These are phyloP conservation scores for Cydia fagiglandana DNA, from an alignment of 1,140 invertebrate genomes.

Conservation along the genomic window DNA sequence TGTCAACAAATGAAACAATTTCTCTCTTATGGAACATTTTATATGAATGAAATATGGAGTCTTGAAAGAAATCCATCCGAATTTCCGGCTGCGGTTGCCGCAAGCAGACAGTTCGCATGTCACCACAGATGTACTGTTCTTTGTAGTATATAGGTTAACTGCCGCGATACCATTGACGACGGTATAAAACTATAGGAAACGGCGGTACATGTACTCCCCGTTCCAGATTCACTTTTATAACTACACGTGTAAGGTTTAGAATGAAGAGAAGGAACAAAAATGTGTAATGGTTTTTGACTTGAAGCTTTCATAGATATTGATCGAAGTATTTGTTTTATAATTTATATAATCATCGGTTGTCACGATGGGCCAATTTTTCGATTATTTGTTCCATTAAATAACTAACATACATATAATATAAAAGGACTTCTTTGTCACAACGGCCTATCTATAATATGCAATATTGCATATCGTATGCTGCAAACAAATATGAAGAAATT, in stretches of 20 bases:
- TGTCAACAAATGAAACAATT: no score
- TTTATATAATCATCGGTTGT: conserved; percentile 22
- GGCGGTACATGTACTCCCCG: neutral
- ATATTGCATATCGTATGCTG: no score
- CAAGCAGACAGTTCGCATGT: conserved; percentile 19
- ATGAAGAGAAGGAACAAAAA: neutral
- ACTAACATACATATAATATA: neutral
- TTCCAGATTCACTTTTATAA: conserved; percentile 1
- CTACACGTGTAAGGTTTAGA: neutral
- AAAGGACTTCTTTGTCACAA: neutral
- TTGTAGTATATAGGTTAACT: conserved; percentile 26
- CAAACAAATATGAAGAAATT: no score
- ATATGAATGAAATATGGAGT: neutral
- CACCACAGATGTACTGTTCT: conserved; percentile 22
- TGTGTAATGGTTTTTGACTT: conserved; percentile 7
- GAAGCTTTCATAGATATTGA: conserved; percentile 21
- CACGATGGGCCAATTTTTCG: conserved; percentile 1
- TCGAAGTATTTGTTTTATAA: conserved; percentile 9
- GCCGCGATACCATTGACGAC: conserved; percentile 21
- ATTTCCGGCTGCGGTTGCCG: conserved; percentile 7
- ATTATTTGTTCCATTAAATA: neutral
- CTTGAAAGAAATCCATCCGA: neutral
- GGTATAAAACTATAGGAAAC: conserved; percentile 24
- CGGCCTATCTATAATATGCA: no score
- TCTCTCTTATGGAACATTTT: neutral